Base-by-base conservation (phyloP, 2,797 vertebrate species). In the Hydrocynus forskahlii region DNA sequence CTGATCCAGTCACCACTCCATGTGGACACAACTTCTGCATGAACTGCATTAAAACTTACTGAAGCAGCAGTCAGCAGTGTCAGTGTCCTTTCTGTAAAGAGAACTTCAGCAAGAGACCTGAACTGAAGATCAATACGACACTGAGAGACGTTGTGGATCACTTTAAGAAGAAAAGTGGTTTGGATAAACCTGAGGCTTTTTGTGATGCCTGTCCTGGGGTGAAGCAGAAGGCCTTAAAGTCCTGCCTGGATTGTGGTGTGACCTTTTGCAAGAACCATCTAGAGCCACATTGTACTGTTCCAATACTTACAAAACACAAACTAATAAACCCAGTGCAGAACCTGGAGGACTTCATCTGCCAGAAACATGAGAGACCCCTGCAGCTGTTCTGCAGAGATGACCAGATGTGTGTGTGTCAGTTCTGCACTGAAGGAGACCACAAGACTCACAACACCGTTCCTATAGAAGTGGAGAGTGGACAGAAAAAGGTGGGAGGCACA, bases 301-400 rank as follows among this genome's bases (percentile, higher is more conserved):
- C 14, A 8, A 78, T 40, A 17, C 35, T 69, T 16, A 69, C 50
- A 6, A 48, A 68, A 17, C 70, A 79, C 71, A 63, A 23, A 35
- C 45, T 75, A n/a, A 40, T 54, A 10, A 43, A 82, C 23, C 69
- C 54, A 23, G 25, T 50, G 70, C 43, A 16, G 70, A 66, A 83
- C 38, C 66, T 83, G 7, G 29, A 75, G 43, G 23, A 16, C 50
- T 60, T 67, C 71, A 68, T 69, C 40, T 54, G 64, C 3, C 63
- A 74, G 52, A 68, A 69, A 9, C n/a, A 60, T 52, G 14, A 66
- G 21, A 60, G 50, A 78, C 14, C 25, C 52, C 35, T 78, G 19
- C 40, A 52, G 74, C 57, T 77, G 66, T 55, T 63, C 67, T 76
- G 57, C 14, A 62, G 48, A 63, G 57, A 71, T 45, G 74, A 76